Base-by-base conservation (phyloP, 2,888 invertebrate species). In the Cordylochernes scorpioides region DNA sequence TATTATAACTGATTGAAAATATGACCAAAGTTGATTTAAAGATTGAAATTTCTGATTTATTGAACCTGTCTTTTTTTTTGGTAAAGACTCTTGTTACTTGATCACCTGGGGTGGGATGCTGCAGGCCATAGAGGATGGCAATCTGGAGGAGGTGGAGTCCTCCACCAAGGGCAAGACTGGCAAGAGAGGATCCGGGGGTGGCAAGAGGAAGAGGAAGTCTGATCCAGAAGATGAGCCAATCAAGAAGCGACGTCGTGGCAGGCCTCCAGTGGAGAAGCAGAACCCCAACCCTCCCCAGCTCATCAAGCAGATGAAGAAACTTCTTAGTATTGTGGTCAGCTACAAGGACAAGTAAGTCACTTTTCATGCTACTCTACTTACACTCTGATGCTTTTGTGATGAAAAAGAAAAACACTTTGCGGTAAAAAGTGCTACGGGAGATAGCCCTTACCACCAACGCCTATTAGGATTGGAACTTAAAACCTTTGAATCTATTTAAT, bases 311-410 rank as follows among this genome's bases (percentile, higher is more conserved):
- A 68, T 82, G 64, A 72, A 68, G 47, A 78, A 71, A 49, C 62
- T 91, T 5, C 71, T 88, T 63, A 70, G 71, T 48, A 66, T 75
- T 42, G 75, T 88, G 15, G 68, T 84, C 31, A 72, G 74, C 49
- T 78, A 80, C 49, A 65, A 72, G 14, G 82, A 84, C 49, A n/a
- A n/a, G n/a, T n/a, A n/a, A n/a, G n/a, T n/a, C n/a, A n/a, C n/a
- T n/a, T n/a, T n/a, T n/a, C n/a, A n/a, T n/a, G n/a, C n/a, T n/a
- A n/a, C n/a, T n/a, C n/a, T n/a, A n/a, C n/a, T n/a, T n/a, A n/a
- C n/a, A n/a, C n/a, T n/a, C n/a, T n/a, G n/a, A n/a, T n/a, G n/a
- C n/a, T n/a, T n/a, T n/a, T n/a, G n/a, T n/a, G n/a, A n/a, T n/a
- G n/a, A n/a, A n/a, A n/a, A n/a, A n/a, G n/a, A n/a, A n/a, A n/a